Percentiles rank a stretch among this genome's conserved stretches.
Conservation (phyloP, 1,140 invertebrate genomes). For the Euwallacea similis region DNA sequence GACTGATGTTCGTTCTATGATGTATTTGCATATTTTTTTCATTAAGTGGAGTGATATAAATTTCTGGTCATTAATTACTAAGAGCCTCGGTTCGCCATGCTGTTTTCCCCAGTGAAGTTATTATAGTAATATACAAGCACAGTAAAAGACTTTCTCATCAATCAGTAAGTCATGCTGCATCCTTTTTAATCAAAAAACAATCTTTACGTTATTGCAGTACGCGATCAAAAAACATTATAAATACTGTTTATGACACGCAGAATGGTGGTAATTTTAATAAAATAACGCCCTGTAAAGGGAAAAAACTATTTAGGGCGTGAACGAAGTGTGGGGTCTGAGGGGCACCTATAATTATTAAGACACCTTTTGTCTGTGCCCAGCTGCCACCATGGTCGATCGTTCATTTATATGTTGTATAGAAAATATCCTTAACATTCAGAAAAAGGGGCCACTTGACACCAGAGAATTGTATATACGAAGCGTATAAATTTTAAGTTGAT, state of each 20-base stretch:
- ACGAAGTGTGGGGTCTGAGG: conserved; percentile 46
- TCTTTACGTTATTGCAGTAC: background rate
- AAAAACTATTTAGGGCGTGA: conserved; percentile 42
- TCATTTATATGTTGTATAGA: conserved; percentile 10
- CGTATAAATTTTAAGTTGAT: too few relatives aligned
- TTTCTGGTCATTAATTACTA: conserved; percentile 32
- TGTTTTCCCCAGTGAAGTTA: background rate
- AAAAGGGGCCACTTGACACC: background rate
- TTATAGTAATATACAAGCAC: too few relatives aligned
- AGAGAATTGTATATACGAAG: too few relatives aligned
- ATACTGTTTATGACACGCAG: conserved; percentile 31
- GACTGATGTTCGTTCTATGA: background rate
- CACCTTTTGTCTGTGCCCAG: conserved; percentile 45
- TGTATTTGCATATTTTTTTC: conserved; percentile 32
- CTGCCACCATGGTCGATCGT: conserved; percentile 41
- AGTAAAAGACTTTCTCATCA: too few relatives aligned
- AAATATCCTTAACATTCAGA: conserved; percentile 6
- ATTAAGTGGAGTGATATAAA: conserved; percentile 30
- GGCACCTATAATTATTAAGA: conserved; percentile 46
- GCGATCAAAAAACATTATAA: conserved; percentile 5
- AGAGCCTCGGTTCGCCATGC: background rate
- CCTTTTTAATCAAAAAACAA: conserved; percentile 1
- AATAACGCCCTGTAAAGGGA: conserved; percentile 43
- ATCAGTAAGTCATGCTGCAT: background rate
- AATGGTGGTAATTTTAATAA: conserved; percentile 36